phyloP scores from a whole-genome alignment of 1,140 invertebrate genomes.

The Micrasema minimum region DNA sequence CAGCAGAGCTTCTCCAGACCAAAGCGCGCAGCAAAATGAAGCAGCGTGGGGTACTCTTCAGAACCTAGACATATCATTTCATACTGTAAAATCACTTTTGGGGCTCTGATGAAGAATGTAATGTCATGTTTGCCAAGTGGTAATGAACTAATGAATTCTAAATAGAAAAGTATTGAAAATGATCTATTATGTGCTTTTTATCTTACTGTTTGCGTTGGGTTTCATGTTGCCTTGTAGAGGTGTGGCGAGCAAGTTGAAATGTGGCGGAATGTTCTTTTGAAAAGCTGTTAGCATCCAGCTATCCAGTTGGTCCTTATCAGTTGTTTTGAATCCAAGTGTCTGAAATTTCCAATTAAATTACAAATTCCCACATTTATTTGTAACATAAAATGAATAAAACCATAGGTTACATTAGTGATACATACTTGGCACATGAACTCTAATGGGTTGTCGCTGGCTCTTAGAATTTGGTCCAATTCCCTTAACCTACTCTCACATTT shows the following conservation, averaged over 20 bases:
- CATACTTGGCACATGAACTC: conserved; percentile 87
- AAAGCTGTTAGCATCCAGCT: conserved; percentile 83
- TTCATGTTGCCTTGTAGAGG: conserved; percentile 66
- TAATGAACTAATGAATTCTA: too few relatives aligned
- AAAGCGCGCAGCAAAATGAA: conserved; percentile 89
- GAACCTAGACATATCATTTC: conserved; percentile 70
- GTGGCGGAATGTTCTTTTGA: conserved; percentile 82
- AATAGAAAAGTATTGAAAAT: too few relatives aligned
- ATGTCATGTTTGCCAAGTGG: too few relatives aligned
- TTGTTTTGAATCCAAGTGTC: conserved; percentile 82
- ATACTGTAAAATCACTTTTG: too few relatives aligned
- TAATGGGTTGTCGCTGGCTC: conserved; percentile 80
- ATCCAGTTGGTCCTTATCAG: conserved; percentile 81
- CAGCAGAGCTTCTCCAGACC: conserved; percentile 85
- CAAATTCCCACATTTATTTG: background rate
- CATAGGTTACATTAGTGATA: background rate
- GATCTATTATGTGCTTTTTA: background rate
- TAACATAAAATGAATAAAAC: background rate
- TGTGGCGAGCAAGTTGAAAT: conserved; percentile 79
- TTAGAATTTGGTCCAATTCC: conserved; percentile 83
- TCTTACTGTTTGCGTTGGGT: conserved; percentile 63
- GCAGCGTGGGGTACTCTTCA: conserved; percentile 86
- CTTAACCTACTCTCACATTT: conserved; percentile 86
- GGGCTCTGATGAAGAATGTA: too few relatives aligned
- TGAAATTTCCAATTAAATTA: conserved; percentile 59